phyloP scores from a whole-genome alignment of 2,797 vertebrate species.

The Remorina albescens region DNA sequence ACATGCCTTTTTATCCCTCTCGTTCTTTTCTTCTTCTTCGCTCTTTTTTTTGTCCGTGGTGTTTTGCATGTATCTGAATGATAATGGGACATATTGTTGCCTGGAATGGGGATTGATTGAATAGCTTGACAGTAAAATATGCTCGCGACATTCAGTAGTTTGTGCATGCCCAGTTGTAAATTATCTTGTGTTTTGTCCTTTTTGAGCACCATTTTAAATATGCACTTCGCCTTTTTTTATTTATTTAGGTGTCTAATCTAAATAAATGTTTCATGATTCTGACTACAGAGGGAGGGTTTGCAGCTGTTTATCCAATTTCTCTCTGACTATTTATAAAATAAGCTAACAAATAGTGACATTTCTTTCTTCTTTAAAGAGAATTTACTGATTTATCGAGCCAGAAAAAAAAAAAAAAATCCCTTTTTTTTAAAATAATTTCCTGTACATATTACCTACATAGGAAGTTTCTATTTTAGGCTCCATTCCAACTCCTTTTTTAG shows the following conservation, averaged over 20 bases:
- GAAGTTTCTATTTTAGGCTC: neutral
- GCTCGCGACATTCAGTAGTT: conserved; percentile 48
- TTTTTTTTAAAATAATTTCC: too few relatives aligned
- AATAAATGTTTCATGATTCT: conserved; percentile 33
- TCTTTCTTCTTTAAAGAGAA: neutral
- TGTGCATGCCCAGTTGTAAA: conserved; percentile 51
- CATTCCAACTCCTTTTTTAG: neutral
- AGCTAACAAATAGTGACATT: neutral
- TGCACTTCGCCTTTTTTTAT: neutral
- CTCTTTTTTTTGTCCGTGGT: conserved; percentile 43
- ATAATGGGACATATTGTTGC: conserved; percentile 80
- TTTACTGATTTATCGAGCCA: neutral
- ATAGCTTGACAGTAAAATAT: conserved; percentile 62
- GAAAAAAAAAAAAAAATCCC: neutral
- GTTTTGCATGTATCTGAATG: conserved; percentile 82
- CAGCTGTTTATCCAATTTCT: conserved; percentile 14
- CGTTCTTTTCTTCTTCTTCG: conserved; percentile 29
- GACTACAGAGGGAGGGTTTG: conserved; percentile 20
- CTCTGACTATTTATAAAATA: conserved; percentile 1
- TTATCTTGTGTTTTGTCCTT: conserved; percentile 42
- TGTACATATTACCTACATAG: neutral
- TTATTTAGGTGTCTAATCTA: conserved; percentile 9
- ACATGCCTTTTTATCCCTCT: conserved; percentile 71
- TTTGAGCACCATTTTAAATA: conserved; percentile 43
- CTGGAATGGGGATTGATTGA: conserved; percentile 69